phyloP scores from a whole-genome alignment of 2,888 invertebrate species.

The Lapara coniferarum region DNA sequence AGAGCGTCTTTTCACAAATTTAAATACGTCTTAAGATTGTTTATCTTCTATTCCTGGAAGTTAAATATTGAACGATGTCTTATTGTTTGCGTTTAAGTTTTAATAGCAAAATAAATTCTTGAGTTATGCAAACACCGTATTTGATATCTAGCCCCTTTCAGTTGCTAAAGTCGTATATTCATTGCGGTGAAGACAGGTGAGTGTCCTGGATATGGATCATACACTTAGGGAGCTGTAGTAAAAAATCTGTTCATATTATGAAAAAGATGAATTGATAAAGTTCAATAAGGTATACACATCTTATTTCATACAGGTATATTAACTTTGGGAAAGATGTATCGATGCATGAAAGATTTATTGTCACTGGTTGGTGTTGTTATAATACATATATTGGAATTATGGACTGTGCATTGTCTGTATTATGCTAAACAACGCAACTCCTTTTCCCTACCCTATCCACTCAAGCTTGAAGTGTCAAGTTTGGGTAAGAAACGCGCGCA shows the following conservation, averaged over 20 bases:
- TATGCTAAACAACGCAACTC: too few relatives aligned
- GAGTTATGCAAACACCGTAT: not conserved
- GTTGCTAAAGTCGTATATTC: not conserved
- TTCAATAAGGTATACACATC: too few relatives aligned
- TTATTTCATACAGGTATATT: too few relatives aligned
- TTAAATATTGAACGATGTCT: not conserved
- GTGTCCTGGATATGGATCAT: not conserved
- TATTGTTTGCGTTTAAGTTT: not conserved
- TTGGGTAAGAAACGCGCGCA: too few relatives aligned
- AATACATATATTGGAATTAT: too few relatives aligned
- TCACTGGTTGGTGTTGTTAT: too few relatives aligned
- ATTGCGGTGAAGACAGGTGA: not conserved
- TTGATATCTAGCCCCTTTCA: not conserved
- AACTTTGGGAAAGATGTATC: too few relatives aligned
- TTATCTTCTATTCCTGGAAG: constrained; percentile 27
- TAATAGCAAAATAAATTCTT: not conserved
- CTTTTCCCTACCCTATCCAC: too few relatives aligned
- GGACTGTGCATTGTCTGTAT: too few relatives aligned
- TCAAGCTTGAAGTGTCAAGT: too few relatives aligned
- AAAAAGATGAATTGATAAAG: too few relatives aligned
- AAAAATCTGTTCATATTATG: not conserved
- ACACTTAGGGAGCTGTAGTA: not conserved
- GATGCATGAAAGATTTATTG: too few relatives aligned
- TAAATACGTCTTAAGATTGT: constrained; percentile 1
- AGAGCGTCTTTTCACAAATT: not conserved